Evolutionary conservation across 2,797 vertebrate genomes (phyloP).

Genomic region (Paguma larvata): DNA sequence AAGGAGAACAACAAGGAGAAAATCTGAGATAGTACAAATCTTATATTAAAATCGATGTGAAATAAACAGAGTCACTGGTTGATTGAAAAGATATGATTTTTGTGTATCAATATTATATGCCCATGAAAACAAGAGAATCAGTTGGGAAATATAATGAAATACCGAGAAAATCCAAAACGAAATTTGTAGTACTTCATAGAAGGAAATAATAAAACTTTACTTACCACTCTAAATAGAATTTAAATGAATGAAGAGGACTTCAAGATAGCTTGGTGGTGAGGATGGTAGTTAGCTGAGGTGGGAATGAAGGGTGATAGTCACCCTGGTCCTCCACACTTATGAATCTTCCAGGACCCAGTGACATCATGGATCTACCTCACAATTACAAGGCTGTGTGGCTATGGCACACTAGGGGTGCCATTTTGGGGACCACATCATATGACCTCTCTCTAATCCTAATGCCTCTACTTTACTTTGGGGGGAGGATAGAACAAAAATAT

Average conservation of each 20-base stretch:
- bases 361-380: background rate
- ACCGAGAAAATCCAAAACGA: background rate
- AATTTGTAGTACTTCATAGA: background rate
- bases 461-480: background rate
- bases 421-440: background rate
- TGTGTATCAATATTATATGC: background rate
- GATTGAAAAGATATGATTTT: background rate
- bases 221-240: background rate
- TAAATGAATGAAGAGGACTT: background rate
- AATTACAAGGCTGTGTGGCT: background rate
- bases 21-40: background rate
- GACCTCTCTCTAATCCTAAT: background rate
- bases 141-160: background rate
- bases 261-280: background rate
- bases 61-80: background rate
- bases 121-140: background rate
- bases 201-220: background rate
- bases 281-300: background rate
- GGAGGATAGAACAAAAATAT: background rate
- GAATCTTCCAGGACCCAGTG: background rate
- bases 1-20: background rate
- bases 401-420: background rate
- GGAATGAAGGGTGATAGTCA: background rate
- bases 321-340: background rate
- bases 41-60: background rate